Conservation (phyloP, 2,797 vertebrate species). For the Thripadectes ignobilis region DNA sequence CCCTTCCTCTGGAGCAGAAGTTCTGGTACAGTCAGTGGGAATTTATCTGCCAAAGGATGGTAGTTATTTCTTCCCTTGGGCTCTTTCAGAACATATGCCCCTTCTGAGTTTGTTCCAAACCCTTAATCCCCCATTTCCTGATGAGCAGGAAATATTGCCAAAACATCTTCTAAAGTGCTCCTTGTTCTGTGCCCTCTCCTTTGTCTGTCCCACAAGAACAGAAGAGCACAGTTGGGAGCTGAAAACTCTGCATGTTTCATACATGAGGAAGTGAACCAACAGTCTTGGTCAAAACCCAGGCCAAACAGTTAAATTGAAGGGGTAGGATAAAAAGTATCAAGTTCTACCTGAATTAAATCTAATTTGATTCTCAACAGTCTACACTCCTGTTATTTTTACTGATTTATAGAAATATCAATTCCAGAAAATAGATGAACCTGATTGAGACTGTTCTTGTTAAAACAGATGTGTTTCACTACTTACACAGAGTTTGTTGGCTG, state of each 20-base stretch:
- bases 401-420: neutral
- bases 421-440: neutral
- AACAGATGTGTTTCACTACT: neutral
- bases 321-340: neutral
- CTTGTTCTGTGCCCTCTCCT: neutral
- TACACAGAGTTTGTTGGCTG: neutral
- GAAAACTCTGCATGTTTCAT: neutral
- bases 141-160: conserved; percentile 25
- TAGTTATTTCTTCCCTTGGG: neutral
- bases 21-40: neutral
- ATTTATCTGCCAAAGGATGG: neutral
- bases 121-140: conserved; percentile 34
- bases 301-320: neutral
- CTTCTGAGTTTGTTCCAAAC: conserved; percentile 25
- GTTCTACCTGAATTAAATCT: neutral
- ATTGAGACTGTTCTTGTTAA: neutral
- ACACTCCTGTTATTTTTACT: neutral
- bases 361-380: neutral
- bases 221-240: neutral
- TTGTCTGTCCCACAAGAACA: neutral
- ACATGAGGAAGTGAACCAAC: neutral
- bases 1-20: neutral
- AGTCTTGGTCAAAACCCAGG: neutral
- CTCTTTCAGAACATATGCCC: neutral
- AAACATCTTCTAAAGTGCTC: conserved; percentile 22